Base-by-base conservation (phyloP, 2,888 invertebrate species). In the Rhamnusium bicolor region DNA sequence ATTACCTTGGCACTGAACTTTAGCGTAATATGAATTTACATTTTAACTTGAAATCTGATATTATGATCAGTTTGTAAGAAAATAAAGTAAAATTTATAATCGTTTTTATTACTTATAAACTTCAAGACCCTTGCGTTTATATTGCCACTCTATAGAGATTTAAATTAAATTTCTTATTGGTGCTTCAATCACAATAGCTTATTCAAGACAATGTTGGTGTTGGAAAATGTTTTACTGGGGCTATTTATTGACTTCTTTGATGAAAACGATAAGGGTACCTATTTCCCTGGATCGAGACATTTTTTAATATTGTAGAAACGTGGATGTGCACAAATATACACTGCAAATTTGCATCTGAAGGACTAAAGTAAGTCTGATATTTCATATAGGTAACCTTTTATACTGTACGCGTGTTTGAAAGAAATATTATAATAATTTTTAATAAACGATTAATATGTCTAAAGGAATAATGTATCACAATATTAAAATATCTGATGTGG, bases 11-110 rank as follows among this genome's bases (percentile, higher is more conserved):
- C n/a, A 14, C 21, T 8, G 19, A 51, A 27, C 14, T 56, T 24
- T 8, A 56, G 12, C 27, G 18, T 12, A 56, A 14, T 56, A 21
- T n/a, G 27, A 56, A 56, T 56, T 56, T 56, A 56, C 56, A 56
- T 56, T 56, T 24, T 24, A 56, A 56, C 24, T 56, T n/a, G 56
- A 56, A 56, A 56, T 56, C 56, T 56, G 56, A 56, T 56, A 56
- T 56, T 56, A 56, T 56, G 56, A 21, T 56, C 56, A 56, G 56
- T 56, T 56, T 56, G 56, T n/a, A 56, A 24, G 14, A n/a, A 27
- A 56, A 56, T 27, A 56, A 56, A 24, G 24, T 7, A 19, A 56
- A 56, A 56, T 56, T 56, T 56, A 56, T 56, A 24, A 56, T 56
- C 27, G 56, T 56, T 56, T n/a, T 56, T 56, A 56, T 21, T 56